Percentiles rank a stretch among this genome's conserved stretches.
phyloP scores from a whole-genome alignment of 2,797 vertebrate genomes.

The Macroramphosus scolopax region DNA sequence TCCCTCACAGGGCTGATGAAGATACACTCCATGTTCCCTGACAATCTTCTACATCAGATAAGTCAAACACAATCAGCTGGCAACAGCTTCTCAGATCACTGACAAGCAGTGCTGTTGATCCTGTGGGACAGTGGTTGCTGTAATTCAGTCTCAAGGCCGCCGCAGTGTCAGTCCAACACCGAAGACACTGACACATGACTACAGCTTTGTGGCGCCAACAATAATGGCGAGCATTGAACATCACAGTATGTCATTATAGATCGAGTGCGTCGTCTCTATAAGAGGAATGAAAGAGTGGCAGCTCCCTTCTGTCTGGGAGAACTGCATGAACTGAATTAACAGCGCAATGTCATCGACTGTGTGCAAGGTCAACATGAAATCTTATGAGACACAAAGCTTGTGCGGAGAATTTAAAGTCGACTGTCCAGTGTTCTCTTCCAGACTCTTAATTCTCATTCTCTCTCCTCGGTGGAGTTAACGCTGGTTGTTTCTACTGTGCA shows the following conservation, averaged over 20 bases:
- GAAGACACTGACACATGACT: constrained; percentile 44
- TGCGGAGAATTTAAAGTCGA: too few species aligned
- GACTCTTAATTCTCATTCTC: too few species aligned
- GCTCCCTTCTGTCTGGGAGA: background rate
- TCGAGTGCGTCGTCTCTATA: constrained; percentile 1
- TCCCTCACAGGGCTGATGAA: constrained; percentile 2
- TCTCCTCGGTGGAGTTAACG: too few species aligned
- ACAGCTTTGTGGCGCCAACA: constrained; percentile 28
- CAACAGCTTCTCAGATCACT: constrained; percentile 34
- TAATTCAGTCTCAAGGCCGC: constrained; percentile 41
- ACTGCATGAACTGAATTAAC: background rate
- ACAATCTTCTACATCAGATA: constrained; percentile 47
- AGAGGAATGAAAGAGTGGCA: background rate
- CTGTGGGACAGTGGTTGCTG: constrained; percentile 42
- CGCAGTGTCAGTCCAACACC: constrained; percentile 38
- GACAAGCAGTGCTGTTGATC: constrained; percentile 33
- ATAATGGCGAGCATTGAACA: constrained; percentile 37
- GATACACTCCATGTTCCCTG: constrained; percentile 5
- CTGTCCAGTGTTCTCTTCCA: too few species aligned
- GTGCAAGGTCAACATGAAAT: background rate
- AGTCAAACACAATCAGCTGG: constrained; percentile 54
- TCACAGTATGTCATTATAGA: constrained; percentile 28
- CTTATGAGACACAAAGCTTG: too few species aligned
- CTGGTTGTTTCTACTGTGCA: too few species aligned
- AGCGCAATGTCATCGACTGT: background rate